phyloP scores from a whole-genome alignment of 2,797 vertebrate species.

The Gymnodraco acuticeps region DNA sequence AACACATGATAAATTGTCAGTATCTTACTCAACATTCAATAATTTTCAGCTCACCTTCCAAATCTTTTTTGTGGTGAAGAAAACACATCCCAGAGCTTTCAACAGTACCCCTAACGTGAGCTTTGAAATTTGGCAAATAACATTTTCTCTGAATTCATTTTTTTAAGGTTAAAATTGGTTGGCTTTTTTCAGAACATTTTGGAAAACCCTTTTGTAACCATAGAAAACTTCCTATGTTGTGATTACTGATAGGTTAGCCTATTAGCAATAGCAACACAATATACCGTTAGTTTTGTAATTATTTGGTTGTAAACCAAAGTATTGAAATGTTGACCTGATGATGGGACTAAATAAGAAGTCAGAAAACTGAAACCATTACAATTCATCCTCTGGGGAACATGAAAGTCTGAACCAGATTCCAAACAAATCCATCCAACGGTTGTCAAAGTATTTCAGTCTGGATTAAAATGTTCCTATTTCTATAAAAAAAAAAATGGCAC shows the following conservation, averaged over 20 bases:
- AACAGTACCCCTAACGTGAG: neutral
- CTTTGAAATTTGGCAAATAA: slow-evolving; percentile 4
- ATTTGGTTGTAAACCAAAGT: neutral
- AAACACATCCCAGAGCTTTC: slow-evolving; percentile 18
- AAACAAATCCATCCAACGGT: neutral
- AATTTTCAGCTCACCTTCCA: neutral
- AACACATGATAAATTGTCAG: slow-evolving; percentile 4
- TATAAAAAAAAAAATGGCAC: too few species aligned
- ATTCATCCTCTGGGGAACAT: neutral
- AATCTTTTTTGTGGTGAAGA: neutral
- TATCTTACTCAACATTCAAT: slow-evolving; percentile 18
- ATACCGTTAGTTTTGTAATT: neutral
- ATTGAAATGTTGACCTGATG: neutral
- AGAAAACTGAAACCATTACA: neutral
- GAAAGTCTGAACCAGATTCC: too few species aligned
- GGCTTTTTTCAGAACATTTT: neutral
- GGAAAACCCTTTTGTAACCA: neutral
- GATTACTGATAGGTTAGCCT: neutral
- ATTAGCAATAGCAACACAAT: neutral
- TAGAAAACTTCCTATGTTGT: neutral
- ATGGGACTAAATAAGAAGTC: neutral
- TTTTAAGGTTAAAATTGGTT: neutral
- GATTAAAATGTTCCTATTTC: neutral
- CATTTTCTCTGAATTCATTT: neutral
- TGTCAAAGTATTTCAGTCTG: neutral